Evolutionary conservation across 2,113 vertebrate genomes (phyloP), one percentile per base, ranked within the genome.

Genomic region (Herpetotheres cachinnans): DNA sequence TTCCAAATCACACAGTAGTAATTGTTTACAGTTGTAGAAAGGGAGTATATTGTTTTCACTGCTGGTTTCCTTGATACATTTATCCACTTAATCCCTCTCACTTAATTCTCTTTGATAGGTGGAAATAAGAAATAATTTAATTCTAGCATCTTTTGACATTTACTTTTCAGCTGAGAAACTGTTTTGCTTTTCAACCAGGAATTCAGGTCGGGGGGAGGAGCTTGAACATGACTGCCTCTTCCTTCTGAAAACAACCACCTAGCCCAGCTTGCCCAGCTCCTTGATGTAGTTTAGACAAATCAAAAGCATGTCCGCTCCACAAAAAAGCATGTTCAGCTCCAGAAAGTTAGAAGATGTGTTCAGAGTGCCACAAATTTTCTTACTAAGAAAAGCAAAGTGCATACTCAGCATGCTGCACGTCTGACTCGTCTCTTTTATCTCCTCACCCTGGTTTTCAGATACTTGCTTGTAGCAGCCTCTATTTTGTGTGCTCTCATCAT

Each of bases 1-100:
- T 92, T 95, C 92, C 94, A 95, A 96, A 96, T 93, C 72, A 78
- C 88, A 78, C 9, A 0, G 67, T 67, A 94, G 96, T 89, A 93
- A 95, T 81, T 97, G 92, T 97, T 96, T 93, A 94, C 80, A 89
- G 65, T 89, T 90, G 82, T 78, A 94, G 79, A 90, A 94, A 92
- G 72, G 46, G 61, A 96, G 86, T 95, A 81, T 67, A 89, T 94
- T 97, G 92, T 93, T 94, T 93, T 94, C 71, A 86, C 46, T 89
- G 79, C 55, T 78, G 90, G 74, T 94, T 92, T 95, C 85, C 87
- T 88, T 66, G 85, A 89, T 91, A 63, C 63, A 76, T 89, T 97
- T 84, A 94, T 92, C 70, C 86, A 87, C 83, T 95, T 91, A 96
- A 95, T 95, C 69, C 16, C 80, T 82, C 94, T 95, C 93, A 86